phyloP scores from a whole-genome alignment of 2,888 invertebrate genomes.

The Phengaris alcon region DNA sequence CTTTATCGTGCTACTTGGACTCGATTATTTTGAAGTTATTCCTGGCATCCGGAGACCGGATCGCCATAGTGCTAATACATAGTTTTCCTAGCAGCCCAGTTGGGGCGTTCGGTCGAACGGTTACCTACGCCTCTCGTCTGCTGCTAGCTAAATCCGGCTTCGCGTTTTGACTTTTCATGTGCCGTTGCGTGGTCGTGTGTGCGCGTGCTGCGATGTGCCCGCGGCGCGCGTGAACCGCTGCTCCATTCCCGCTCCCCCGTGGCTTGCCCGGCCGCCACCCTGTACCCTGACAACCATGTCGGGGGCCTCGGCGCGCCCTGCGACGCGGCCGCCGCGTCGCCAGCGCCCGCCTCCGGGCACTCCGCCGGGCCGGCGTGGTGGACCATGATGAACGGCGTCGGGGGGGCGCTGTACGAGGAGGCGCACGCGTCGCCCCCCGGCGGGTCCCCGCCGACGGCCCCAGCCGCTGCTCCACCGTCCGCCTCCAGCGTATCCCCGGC shows the following conservation, averaged over 20 bases:
- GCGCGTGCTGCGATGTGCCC: slow-evolving; percentile 76
- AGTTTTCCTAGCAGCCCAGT: slow-evolving; percentile 38
- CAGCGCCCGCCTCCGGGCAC: slow-evolving; percentile 90
- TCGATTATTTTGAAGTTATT: slow-evolving; percentile 38
- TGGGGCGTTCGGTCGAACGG: slow-evolving; percentile 38
- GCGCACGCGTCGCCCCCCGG: slow-evolving; percentile 80
- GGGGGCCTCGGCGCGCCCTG: slow-evolving; percentile 84
- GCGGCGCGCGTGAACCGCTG: slow-evolving; percentile 75
- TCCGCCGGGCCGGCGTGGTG: slow-evolving; percentile 91
- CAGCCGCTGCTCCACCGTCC: slow-evolving; percentile 82
- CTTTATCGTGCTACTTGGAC: slow-evolving; percentile 42
- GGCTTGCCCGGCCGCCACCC: slow-evolving; percentile 90
- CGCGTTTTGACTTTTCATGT: slow-evolving; percentile 77
- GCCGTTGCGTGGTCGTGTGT: slow-evolving; percentile 73
- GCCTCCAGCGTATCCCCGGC: slow-evolving; percentile 79
- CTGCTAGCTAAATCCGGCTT: slow-evolving; percentile 74
- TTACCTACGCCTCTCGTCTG: slow-evolving; percentile 61
- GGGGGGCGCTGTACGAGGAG: slow-evolving; percentile 89
- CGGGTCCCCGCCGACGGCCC: slow-evolving; percentile 83
- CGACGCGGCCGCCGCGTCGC: slow-evolving; percentile 83
- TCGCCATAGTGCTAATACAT: slow-evolving; percentile 35
- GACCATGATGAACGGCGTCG: slow-evolving; percentile 89
- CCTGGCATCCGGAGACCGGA: slow-evolving; percentile 35
- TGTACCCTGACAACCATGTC: slow-evolving; percentile 88
- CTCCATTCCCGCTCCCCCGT: slow-evolving; percentile 81